Conservation (phyloP, 2,113 vertebrate genomes). For the Camelus bactrianus region DNA sequence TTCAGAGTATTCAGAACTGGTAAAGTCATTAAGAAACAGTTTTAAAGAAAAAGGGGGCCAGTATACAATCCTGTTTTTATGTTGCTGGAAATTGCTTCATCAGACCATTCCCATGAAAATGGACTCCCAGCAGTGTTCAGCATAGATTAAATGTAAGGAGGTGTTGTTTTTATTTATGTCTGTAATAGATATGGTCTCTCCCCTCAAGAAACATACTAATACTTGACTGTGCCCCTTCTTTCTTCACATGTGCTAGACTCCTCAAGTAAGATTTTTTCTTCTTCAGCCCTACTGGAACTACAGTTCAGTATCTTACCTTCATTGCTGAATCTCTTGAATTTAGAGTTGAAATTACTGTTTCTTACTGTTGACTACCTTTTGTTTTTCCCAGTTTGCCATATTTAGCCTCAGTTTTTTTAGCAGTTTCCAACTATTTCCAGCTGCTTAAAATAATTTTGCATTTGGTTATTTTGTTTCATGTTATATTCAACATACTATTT, state of each 20-base stretch:
- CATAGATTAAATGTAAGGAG: conserved; percentile 24
- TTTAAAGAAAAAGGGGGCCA: neutral
- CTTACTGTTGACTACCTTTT: neutral
- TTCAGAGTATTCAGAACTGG: neutral
- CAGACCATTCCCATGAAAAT: neutral
- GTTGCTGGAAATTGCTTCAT: conserved; percentile 18
- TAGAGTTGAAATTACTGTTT: neutral
- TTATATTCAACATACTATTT: neutral
- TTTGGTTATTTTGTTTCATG: conserved; percentile 25
- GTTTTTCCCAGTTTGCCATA: conserved; percentile 34
- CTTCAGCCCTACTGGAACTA: neutral
- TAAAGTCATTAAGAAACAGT: conserved; percentile 51
- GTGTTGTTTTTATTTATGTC: neutral
- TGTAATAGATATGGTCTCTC: neutral
- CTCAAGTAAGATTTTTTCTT: conserved; percentile 7
- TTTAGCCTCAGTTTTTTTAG: conserved; percentile 1
- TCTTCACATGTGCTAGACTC: neutral
- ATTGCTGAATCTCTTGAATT: neutral
- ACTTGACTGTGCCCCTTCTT: neutral
- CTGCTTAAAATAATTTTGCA: conserved; percentile 15
- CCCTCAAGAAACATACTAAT: neutral
- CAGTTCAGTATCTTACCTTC: neutral
- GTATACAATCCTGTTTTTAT: neutral
- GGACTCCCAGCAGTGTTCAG: neutral
- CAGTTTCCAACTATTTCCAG: neutral